A percentile compares a stretch with the other conserved stretches of the same genome.
Evolutionary conservation across 1,140 invertebrate species (phyloP).

Genomic region (Ips typographus): DNA sequence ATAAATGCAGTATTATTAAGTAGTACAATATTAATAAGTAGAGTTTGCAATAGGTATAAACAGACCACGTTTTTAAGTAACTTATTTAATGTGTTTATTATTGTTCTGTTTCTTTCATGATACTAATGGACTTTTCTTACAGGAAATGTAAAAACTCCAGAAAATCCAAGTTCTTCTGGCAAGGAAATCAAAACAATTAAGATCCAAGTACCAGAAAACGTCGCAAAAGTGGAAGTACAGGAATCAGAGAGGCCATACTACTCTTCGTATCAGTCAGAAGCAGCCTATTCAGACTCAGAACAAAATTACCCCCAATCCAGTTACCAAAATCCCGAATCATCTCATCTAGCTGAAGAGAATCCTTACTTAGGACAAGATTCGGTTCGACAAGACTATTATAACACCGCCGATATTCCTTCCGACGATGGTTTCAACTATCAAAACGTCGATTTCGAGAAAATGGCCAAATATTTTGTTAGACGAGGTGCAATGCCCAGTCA

Average conservation of each 20-base stretch:
- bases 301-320: background rate
- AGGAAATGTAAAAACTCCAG: constrained; percentile 17
- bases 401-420: background rate
- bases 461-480: constrained; percentile 24
- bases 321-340: background rate
- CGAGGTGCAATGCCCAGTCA: constrained; percentile 17
- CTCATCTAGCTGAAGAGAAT: background rate
- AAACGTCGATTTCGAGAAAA: constrained; percentile 20
- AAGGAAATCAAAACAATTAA: constrained; percentile 33
- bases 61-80: too few relatives aligned
- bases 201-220: constrained; percentile 26
- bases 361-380: background rate
- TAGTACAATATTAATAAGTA: too few relatives aligned
- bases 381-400: constrained; percentile 9
- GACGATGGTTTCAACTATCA: constrained; percentile 16
- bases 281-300: background rate
- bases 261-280: background rate
- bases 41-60: too few relatives aligned
- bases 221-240: constrained; percentile 32
- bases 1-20: too few relatives aligned
- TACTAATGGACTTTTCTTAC: constrained; percentile 6
- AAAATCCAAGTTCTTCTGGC: background rate
- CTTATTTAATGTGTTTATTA: background rate
- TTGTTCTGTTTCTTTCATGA: background rate
- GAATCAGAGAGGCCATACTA: constrained; percentile 26